Conservation (phyloP, 2,113 vertebrate species). For the Tachysurus vachellii region DNA sequence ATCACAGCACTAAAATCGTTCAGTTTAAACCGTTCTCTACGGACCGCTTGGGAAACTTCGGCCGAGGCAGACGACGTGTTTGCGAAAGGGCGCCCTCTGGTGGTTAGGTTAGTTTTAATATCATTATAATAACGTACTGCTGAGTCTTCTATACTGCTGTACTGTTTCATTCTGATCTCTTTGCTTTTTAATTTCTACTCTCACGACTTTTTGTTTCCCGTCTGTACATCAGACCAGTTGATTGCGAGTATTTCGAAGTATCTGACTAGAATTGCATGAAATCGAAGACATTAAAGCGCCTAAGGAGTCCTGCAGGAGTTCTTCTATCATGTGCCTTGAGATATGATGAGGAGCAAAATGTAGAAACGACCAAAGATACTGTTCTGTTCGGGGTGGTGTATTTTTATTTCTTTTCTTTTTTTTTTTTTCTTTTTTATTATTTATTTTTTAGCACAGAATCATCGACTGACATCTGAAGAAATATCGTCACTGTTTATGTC, state of each 20-base stretch:
- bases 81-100: neutral
- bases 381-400: neutral
- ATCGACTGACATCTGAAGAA: neutral
- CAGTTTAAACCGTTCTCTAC: neutral
- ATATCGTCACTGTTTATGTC: neutral
- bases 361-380: constrained; percentile 46
- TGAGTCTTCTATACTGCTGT: neutral
- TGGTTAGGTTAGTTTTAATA: neutral
- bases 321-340: constrained; percentile 33
- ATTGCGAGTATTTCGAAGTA: neutral
- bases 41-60: neutral
- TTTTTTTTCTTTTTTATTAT: neutral
- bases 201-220: neutral
- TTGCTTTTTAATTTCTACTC: neutral
- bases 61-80: neutral
- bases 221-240: neutral
- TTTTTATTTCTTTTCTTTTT: neutral
- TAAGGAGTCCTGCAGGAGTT: neutral
- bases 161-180: neutral
- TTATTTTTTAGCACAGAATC: neutral
- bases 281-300: neutral
- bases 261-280: neutral
- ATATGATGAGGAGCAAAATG: constrained; percentile 11
- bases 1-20: neutral
- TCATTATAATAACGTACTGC: neutral